phyloP scores from a whole-genome alignment of 2,797 vertebrate species.

The Peromyscus attwateri region DNA sequence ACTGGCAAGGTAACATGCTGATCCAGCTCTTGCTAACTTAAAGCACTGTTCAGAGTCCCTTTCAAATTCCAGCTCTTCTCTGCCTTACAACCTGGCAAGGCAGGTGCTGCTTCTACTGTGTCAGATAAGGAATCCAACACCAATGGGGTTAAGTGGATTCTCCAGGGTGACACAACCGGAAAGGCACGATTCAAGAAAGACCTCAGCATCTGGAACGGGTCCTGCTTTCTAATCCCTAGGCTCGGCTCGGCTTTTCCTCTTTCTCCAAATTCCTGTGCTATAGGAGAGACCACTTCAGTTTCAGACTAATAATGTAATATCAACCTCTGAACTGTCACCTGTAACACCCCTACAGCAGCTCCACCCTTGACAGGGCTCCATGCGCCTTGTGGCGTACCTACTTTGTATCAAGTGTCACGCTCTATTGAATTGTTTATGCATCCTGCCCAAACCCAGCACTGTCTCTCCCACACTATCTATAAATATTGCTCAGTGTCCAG shows the following conservation, averaged over 20 bases:
- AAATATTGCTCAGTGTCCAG: background rate
- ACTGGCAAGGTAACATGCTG: background rate
- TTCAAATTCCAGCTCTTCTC: background rate
- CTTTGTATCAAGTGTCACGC: background rate
- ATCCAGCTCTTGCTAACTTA: background rate
- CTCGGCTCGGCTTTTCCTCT: background rate
- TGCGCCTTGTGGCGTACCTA: too few species aligned
- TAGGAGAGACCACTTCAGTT: background rate
- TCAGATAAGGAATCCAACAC: background rate
- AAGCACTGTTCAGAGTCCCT: background rate
- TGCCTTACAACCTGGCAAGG: too few species aligned
- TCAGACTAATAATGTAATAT: background rate
- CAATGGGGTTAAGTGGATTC: background rate
- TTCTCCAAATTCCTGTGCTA: too few species aligned
- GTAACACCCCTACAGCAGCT: background rate
- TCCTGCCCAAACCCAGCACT: too few species aligned
- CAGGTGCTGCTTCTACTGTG: background rate
- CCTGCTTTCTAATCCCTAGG: background rate
- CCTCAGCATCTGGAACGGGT: accelerated
- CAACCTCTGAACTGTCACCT: background rate
- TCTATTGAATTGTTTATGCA: background rate
- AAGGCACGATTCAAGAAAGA: background rate
- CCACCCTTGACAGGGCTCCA: background rate
- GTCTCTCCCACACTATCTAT: background rate
- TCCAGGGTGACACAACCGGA: background rate